A percentile compares a stretch with the other conserved stretches of the same genome.
Conservation (phyloP, 2,888 invertebrate genomes). For the Diplolepis rosae region DNA sequence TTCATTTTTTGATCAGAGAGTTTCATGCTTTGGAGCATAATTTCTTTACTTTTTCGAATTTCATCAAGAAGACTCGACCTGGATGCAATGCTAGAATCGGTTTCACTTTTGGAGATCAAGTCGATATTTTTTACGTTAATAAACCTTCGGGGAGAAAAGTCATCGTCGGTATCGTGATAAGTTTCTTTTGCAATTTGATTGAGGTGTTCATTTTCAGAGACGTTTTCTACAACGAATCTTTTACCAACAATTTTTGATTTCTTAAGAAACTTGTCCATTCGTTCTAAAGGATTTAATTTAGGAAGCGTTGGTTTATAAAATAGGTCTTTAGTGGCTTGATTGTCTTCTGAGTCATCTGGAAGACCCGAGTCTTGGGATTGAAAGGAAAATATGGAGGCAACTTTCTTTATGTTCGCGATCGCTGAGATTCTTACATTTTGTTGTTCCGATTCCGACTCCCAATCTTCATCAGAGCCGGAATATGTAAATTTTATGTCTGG, state of each 20-base stretch:
- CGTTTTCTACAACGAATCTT: slow-evolving; percentile 68
- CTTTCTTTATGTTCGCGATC: slow-evolving; percentile 34
- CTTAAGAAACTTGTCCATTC: slow-evolving; percentile 34
- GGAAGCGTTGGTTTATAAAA: not conserved
- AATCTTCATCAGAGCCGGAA: slow-evolving; percentile 64
- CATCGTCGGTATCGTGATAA: slow-evolving; percentile 53
- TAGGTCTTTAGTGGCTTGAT: slow-evolving; percentile 14
- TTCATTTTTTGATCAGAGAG: slow-evolving; percentile 43
- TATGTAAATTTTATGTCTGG: slow-evolving; percentile 72
- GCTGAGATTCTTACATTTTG: slow-evolving; percentile 38
- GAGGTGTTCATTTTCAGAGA: slow-evolving; percentile 66
- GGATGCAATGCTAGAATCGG: slow-evolving; percentile 57
- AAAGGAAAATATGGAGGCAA: slow-evolving; percentile 34
- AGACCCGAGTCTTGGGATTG: slow-evolving; percentile 23
- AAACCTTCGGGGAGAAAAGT: slow-evolving; percentile 56
- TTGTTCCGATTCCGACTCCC: slow-evolving; percentile 61
- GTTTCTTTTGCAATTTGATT: slow-evolving; percentile 60
- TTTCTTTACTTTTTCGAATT: slow-evolving; percentile 57
- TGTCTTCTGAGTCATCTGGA: slow-evolving; percentile 1
- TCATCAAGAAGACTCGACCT: slow-evolving; percentile 54
- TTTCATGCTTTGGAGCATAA: slow-evolving; percentile 60
- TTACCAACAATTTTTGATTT: slow-evolving; percentile 60
- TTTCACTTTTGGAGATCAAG: slow-evolving; percentile 63
- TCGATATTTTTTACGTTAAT: slow-evolving; percentile 66
- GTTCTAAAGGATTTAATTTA: slow-evolving; percentile 22